phyloP scores from a whole-genome alignment of 2,888 invertebrate species.

The Drosophila fungiperda region DNA sequence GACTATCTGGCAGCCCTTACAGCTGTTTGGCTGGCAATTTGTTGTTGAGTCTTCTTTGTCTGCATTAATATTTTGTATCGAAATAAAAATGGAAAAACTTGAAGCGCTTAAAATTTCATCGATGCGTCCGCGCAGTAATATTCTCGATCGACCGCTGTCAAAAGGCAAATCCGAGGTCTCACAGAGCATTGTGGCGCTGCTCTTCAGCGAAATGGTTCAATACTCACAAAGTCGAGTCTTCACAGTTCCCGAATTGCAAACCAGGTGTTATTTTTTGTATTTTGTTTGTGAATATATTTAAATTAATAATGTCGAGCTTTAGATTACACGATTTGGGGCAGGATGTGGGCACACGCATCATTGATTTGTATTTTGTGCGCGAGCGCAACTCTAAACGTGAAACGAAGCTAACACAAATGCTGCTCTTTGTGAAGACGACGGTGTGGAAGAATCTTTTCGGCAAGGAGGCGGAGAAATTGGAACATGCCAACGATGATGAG shows the following conservation, averaged over 20 bases:
- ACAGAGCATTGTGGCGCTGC: conserved; percentile 95
- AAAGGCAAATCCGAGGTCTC: conserved; percentile 97
- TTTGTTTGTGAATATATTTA: not conserved
- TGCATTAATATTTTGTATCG: conserved; percentile 17
- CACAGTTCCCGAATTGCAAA: conserved; percentile 97
- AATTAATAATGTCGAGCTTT: conserved; percentile 41
- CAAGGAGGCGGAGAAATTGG: conserved; percentile 98
- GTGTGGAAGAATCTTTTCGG: conserved; percentile 99
- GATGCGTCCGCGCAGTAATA: conserved; percentile 85
- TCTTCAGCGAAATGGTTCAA: conserved; percentile 99
- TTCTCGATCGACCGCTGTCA: conserved; percentile 95
- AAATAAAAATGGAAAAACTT: conserved; percentile 81
- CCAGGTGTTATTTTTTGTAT: conserved; percentile 88
- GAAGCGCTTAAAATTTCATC: conserved; percentile 84
- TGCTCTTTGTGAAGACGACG: conserved; percentile 97
- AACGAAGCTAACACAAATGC: conserved; percentile 96
- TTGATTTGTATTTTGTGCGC: conserved; percentile 96
- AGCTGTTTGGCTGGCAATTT: conserved; percentile 31
- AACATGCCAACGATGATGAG: conserved; percentile 99
- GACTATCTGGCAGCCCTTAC: conserved; percentile 36
- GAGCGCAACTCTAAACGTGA: conserved; percentile 98
- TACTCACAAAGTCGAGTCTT: conserved; percentile 98
- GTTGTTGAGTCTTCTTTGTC: conserved; percentile 9
- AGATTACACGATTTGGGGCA: conserved; percentile 97
- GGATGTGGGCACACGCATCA: conserved; percentile 96